Percentiles rank a stretch among this genome's conserved stretches.
Conservation (phyloP, 1,140 invertebrate genomes). For the Drosophila parabipectinata region DNA sequence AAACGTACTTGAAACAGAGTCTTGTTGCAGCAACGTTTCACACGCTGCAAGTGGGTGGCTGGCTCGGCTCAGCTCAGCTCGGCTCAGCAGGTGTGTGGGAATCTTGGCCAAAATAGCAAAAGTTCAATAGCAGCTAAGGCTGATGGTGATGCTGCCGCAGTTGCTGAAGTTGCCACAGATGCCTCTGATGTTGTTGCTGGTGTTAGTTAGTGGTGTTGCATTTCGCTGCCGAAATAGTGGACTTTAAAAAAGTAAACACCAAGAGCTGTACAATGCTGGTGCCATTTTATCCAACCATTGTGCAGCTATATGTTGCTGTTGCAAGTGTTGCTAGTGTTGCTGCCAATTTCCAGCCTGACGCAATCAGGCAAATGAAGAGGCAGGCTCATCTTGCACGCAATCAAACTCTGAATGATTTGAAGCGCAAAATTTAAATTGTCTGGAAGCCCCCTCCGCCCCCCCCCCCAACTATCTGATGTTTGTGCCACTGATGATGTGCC, state of each 20-base stretch:
- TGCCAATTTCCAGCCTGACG: constrained; percentile 51
- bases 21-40: constrained; percentile 61
- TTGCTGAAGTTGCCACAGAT: not conserved
- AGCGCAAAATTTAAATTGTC: constrained; percentile 61
- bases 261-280: constrained; percentile 10
- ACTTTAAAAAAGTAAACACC: constrained; percentile 28
- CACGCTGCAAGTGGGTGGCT: constrained; percentile 69
- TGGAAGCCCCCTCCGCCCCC: not conserved
- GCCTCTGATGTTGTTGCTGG: constrained; percentile 11
- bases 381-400: constrained; percentile 49
- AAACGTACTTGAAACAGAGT: constrained; percentile 57
- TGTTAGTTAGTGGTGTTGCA: constrained; percentile 16
- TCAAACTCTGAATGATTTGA: constrained; percentile 60
- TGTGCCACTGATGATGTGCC: constrained; percentile 10
- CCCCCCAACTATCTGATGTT: constrained; percentile 3
- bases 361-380: constrained; percentile 46
- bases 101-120: constrained; percentile 76
- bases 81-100: constrained; percentile 68
- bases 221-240: constrained; percentile 39
- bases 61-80: too few species aligned
- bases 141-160: constrained; percentile 23
- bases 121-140: constrained; percentile 72
- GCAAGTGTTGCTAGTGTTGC: not conserved
- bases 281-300: constrained; percentile 31
- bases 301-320: constrained; percentile 22